Base-by-base conservation (phyloP, 2,113 vertebrate species). In the Daboia siamensis region DNA sequence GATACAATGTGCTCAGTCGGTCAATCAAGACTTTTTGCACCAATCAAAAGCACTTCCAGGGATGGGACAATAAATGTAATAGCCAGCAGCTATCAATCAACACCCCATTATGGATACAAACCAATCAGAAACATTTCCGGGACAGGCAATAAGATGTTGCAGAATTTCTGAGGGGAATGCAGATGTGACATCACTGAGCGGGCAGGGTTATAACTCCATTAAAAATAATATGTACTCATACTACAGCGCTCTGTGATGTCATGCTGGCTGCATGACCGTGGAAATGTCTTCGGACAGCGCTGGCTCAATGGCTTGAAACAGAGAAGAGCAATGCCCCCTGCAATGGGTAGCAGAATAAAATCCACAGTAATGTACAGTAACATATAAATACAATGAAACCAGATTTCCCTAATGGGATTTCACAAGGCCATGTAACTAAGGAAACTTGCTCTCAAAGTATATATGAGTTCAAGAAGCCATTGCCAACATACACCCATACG, bases 351-450 rank as follows among this genome's bases (percentile, higher is more conserved):
- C 12, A n/a, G 12, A 69, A 13, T 69, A 33, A 69, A 69, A 69
- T 33, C 29, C 26, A 8, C 48, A 51, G 48, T 51, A 51, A 51
- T 51, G 48, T 51, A 51, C 48, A 51, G 48, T 51, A 51, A 51
- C 7, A 51, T 51, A 51, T 8, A 51, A 51, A 51, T 29, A 92
- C 5, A 95, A 69, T 46, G 92, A 94, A 74, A 96, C 55, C 87
- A 93, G 91, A 91, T 88, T 48, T 80, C 5, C 29, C 20, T 44
- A 44, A 6, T 54, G 46, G 61, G 33, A 1, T 48, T 48, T 44
- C 24, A 26, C 46, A 44, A 59, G 54, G 56, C 20, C 29, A 90
- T 2, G 8, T n/a, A 56, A 87, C 91, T 51, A 57, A 90, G 92
- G 88, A 46, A 54, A 64, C 91, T 5, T 74, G 80, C 86, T 92